Conservation (phyloP, 2,797 vertebrate genomes). For the Arrhamphus sclerolepis region DNA sequence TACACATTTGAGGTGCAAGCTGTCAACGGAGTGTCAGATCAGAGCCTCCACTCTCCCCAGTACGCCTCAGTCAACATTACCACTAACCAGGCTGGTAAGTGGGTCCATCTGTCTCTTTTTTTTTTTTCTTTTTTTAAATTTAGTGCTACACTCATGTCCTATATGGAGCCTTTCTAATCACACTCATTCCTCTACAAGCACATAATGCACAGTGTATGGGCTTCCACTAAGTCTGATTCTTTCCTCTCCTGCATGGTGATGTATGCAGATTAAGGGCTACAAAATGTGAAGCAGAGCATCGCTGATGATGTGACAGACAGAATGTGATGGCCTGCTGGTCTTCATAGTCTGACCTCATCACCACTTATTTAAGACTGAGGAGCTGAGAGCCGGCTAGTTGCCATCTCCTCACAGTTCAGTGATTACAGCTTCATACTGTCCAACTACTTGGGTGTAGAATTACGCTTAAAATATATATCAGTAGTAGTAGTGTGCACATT, state of each 20-base stretch:
- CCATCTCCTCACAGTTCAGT: constrained; percentile 43
- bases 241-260: constrained; percentile 50
- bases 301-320: constrained; percentile 66
- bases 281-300: constrained; percentile 50
- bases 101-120: constrained; percentile 62
- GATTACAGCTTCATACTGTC: constrained; percentile 38
- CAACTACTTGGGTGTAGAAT: constrained; percentile 39
- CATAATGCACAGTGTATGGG: constrained; percentile 52
- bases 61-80: constrained; percentile 96
- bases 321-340: constrained; percentile 69
- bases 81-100: constrained; percentile 97
- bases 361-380: constrained; percentile 37
- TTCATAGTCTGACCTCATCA: constrained; percentile 72
- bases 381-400: constrained; percentile 34
- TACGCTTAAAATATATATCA: neutral
- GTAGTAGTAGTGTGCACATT: neutral
- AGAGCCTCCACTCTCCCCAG: constrained; percentile 95
- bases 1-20: constrained; percentile 99
- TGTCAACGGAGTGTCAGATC: constrained; percentile 95
- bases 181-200: constrained; percentile 47
- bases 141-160: constrained; percentile 10
- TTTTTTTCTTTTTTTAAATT: constrained; percentile 17
- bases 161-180: constrained; percentile 40
- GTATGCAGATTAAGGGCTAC: constrained; percentile 59
- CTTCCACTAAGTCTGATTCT: constrained; percentile 28